phyloP scores from a whole-genome alignment of 2,113 vertebrate genomes.

The Lates calcarifer region DNA sequence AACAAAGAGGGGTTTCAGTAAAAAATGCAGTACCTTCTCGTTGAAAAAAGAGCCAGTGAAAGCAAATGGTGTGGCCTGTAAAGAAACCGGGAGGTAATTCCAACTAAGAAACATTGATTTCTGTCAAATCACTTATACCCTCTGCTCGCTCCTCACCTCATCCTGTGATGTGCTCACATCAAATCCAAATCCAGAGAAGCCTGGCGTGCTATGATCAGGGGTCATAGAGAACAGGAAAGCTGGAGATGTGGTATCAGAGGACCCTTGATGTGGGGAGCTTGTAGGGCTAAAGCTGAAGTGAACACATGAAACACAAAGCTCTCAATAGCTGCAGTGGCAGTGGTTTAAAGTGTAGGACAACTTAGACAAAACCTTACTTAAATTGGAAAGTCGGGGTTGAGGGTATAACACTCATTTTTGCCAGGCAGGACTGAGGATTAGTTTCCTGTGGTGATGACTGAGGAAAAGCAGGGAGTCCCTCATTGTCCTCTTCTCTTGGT shows the following conservation, averaged over 20 bases:
- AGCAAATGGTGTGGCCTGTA: slow-evolving; percentile 79
- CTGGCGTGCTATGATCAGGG: slow-evolving; percentile 69
- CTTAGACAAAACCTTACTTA: slow-evolving; percentile 63
- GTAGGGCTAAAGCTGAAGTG: slow-evolving; percentile 71
- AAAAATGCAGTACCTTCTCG: slow-evolving; percentile 74
- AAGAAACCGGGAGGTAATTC: slow-evolving; percentile 44
- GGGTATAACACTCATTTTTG: slow-evolving; percentile 49
- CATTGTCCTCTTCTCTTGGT: slow-evolving; percentile 17
- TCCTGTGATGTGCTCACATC: slow-evolving; percentile 62
- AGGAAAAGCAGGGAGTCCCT: slow-evolving; percentile 22
- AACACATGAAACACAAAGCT: not conserved
- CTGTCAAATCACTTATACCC: not conserved
- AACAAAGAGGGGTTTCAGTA: not conserved
- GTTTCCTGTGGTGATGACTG: slow-evolving; percentile 47
- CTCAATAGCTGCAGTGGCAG: not conserved
- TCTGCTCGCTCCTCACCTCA: slow-evolving; percentile 74
- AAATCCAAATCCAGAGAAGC: slow-evolving; percentile 80
- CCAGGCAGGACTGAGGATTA: slow-evolving; percentile 39
- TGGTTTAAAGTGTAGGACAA: not conserved
- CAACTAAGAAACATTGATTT: not conserved
- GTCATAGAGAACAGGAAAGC: slow-evolving; percentile 78
- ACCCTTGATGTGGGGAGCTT: slow-evolving; percentile 47
- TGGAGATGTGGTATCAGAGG: slow-evolving; percentile 75
- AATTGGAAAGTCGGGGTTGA: slow-evolving; percentile 75
- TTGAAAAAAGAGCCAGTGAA: slow-evolving; percentile 80